Base-by-base conservation (phyloP, 2,888 invertebrate species). In the Athrips mouffetella region DNA sequence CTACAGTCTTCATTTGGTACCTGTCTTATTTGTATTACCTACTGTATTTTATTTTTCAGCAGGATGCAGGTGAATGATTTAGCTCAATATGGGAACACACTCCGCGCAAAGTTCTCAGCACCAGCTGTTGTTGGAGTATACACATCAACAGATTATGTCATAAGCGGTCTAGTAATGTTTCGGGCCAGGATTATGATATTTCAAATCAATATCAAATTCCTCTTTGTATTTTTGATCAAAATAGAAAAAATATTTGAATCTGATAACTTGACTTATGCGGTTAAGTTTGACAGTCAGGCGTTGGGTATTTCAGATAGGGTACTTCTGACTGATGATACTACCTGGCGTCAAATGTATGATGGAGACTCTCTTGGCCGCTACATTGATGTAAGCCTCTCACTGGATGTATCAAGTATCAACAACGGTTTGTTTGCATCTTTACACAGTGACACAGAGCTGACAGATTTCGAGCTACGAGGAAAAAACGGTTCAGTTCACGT, bases 191-290 rank as follows among this genome's bases (percentile, higher is more conserved):
- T 37, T n/a, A 37, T 21, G 2, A 37, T 37, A 18, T 37, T 21
- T 21, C 37, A 37, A 18, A 37, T 37, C 37, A 37, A 37, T 21
- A 37, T 37, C 3, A n/a, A 37, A n/a, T 37, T 37, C 18, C 21
- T 37, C 37, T 37, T 37, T 11, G 37, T 37, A 11, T 37, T 37
- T 13, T 21, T 21, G n/a, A 20, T 37, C 2, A 37, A 37, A 37
- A 11, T 37, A 11, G n/a, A n/a, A n/a, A 37, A 20, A 37, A 21
- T 37, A 11, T 37, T 37, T n/a, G n/a, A 37, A 4, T 37, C 37
- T 4, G 37, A 37, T 37, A 20, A 21, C 11, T 21, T 37, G 13
- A 37, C 37, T n/a, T 37, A 37, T 37, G 37, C 21, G 1, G 13
- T 37, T 5, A 37, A 37, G 13, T 37, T 37, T 13, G 20, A 20